These are phyloP conservation scores for Nannoperca australis DNA, from an alignment of 2,797 vertebrate genomes.

Conservation along the genomic window DNA sequence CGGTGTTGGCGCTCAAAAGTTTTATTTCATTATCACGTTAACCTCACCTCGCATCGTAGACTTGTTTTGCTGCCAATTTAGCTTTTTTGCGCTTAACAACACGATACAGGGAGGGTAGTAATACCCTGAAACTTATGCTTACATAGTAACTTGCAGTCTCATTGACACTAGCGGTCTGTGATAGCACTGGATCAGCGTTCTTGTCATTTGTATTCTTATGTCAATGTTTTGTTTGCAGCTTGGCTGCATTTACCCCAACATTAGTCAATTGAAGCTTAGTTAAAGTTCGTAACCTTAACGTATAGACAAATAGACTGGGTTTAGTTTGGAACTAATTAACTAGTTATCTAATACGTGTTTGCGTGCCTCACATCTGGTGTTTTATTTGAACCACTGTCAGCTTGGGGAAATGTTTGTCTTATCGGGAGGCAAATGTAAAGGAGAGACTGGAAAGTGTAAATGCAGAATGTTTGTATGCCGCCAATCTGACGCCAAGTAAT, in stretches of 20 bases:
- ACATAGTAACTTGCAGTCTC: background rate
- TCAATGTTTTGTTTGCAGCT: background rate
- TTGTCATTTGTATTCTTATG: background rate
- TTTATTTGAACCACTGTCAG: background rate
- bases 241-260: background rate
- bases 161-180: background rate
- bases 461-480: background rate
- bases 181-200: background rate
- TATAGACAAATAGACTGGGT: too few species aligned
- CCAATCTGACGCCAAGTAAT: background rate
- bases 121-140: background rate
- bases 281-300: background rate
- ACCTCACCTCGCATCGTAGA: background rate
- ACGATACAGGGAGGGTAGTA: fast-evolving
- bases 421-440: background rate
- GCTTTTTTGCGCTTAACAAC: background rate
- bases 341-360: background rate
- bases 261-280: background rate
- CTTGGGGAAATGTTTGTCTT: background rate
- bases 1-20: background rate
- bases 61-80: background rate
- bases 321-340: too few species aligned
- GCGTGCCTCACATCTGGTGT: background rate
- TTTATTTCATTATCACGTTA: background rate
- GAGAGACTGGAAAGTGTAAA: background rate